Evolutionary conservation across 1,140 invertebrate species (phyloP).

Genomic region (Plutomurus gul): DNA sequence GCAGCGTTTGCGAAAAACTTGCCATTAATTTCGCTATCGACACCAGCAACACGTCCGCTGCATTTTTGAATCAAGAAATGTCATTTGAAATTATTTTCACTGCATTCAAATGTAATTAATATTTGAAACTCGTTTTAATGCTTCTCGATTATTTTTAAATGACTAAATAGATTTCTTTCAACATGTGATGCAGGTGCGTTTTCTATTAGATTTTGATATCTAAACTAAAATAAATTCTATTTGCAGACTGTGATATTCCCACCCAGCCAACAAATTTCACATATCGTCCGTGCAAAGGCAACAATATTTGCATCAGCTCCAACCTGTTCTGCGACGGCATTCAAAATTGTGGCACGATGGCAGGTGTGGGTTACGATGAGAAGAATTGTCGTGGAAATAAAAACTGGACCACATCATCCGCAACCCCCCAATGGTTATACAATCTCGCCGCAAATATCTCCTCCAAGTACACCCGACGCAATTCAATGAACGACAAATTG

Average conservation of each 20-base stretch:
- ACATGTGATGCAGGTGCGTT: no score
- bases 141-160: no score
- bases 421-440: neutral
- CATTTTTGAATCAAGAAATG: neutral
- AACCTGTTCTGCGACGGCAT: neutral
- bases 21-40: constrained; percentile 1
- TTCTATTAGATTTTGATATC: no score
- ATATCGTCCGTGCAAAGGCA: neutral
- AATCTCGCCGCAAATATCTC: neutral
- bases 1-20: neutral
- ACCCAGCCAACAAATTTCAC: neutral
- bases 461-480: neutral
- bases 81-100: neutral
- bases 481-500: neutral
- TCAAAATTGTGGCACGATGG: neutral
- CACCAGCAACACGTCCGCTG: neutral
- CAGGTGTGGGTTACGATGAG: neutral
- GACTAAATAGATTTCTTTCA: no score
- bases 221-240: no score
- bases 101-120: neutral
- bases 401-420: neutral
- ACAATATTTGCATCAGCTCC: neutral
- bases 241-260: neutral
- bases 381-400: neutral
- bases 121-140: no score